phyloP scores from a whole-genome alignment of 2,113 vertebrate genomes.

The Lontra canadensis region DNA sequence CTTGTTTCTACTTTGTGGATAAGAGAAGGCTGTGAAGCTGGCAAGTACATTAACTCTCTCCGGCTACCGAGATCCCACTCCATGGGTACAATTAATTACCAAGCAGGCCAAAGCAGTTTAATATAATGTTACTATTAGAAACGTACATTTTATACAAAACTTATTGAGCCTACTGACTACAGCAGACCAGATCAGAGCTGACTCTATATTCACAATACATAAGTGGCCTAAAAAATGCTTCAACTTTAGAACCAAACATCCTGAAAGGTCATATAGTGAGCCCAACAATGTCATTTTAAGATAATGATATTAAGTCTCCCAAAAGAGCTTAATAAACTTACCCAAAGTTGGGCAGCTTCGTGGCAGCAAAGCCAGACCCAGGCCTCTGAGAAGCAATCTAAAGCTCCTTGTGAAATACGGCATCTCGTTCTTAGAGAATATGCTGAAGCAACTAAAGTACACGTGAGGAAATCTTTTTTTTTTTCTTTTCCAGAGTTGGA shows the following conservation, averaged over 20 bases:
- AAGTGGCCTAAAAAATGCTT: not conserved
- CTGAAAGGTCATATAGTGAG: not conserved
- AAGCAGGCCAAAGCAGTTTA: not conserved
- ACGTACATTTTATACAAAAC: not conserved
- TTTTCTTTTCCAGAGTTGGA: not conserved
- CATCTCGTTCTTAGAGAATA: not conserved
- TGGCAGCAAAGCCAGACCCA: not conserved
- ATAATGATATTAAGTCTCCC: not conserved
- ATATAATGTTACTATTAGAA: not conserved
- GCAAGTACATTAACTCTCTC: slow-evolving; percentile 20
- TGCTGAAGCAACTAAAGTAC: not conserved
- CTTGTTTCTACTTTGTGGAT: slow-evolving; percentile 38
- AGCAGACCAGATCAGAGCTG: not conserved
- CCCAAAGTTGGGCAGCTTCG: not conserved
- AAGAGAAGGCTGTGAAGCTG: not conserved
- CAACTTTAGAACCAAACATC: not conserved
- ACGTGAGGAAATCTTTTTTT: not conserved
- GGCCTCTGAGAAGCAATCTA: not conserved
- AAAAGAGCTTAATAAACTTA: not conserved
- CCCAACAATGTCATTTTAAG: slow-evolving; percentile 7
- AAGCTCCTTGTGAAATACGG: not conserved
- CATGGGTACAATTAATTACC: not conserved
- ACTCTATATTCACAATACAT: slow-evolving; percentile 8
- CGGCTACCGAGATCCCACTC: not conserved
- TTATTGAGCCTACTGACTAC: not conserved